These are phyloP conservation scores for Synodontis membranacea DNA, from an alignment of 2,113 vertebrate species.

Conservation along the genomic window DNA sequence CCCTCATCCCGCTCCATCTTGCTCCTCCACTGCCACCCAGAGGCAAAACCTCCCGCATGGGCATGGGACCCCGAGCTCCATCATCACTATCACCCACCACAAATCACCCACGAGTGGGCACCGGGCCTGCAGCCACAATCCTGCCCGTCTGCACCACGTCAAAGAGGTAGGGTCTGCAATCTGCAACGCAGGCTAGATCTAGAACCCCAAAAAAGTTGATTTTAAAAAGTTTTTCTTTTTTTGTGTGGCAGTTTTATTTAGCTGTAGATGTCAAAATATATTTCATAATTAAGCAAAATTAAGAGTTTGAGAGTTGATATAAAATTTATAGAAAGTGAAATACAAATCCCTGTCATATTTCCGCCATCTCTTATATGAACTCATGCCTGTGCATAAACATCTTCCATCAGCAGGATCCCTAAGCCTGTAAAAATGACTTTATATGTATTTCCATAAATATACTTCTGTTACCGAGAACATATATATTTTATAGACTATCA, in stretches of 20 bases:
- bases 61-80: constrained; percentile 71
- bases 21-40: constrained; percentile 73
- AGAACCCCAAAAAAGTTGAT: neutral
- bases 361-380: neutral
- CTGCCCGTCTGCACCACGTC: constrained; percentile 82
- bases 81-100: constrained; percentile 85
- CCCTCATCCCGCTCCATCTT: constrained; percentile 70
- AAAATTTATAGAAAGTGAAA: neutral
- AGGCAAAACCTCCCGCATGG: constrained; percentile 71
- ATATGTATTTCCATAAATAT: neutral
- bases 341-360: neutral
- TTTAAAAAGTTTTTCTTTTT: neutral
- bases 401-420: neutral
- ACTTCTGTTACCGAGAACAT: neutral
- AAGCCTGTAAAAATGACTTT: neutral
- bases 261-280: neutral
- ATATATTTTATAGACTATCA: neutral
- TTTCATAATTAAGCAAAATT: neutral
- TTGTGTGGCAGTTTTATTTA: neutral
- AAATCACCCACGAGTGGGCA: constrained; percentile 83
- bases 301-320: neutral
- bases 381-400: neutral
- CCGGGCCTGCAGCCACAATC: constrained; percentile 76
- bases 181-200: constrained; percentile 3
- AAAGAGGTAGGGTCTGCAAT: constrained; percentile 78